These are phyloP conservation scores for Crocuta crocuta DNA, from an alignment of 2,113 vertebrate species.

Conservation along the genomic window DNA sequence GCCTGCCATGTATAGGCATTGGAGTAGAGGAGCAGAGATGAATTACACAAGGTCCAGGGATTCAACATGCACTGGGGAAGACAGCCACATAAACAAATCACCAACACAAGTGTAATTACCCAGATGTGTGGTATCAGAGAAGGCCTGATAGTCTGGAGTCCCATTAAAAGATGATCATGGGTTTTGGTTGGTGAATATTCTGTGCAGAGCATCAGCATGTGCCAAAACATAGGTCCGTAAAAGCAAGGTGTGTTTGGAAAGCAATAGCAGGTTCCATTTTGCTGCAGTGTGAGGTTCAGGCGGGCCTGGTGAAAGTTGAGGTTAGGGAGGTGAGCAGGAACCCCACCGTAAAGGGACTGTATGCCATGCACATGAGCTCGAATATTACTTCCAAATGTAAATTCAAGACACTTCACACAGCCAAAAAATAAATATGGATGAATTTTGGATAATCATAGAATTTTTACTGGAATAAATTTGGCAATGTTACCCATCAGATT, in stretches of 20 bases:
- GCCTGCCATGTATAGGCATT: neutral
- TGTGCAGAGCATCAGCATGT: neutral
- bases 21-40: neutral
- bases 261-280: neutral
- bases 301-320: fast-evolving
- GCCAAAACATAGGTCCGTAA: neutral
- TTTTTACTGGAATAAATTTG: slow-evolving; percentile 7
- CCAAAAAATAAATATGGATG: neutral
- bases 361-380: neutral
- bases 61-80: neutral
- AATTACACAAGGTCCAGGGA: neutral
- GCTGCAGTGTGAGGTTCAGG: neutral
- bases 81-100: neutral
- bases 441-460: neutral
- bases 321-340: neutral
- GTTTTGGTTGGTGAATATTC: neutral
- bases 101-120: neutral
- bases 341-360: neutral
- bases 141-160: neutral
- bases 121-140: neutral
- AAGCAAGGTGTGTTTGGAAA: neutral
- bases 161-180: neutral
- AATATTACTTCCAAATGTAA: slow-evolving; percentile 21
- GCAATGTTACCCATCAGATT: neutral
- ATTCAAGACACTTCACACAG: neutral